These are phyloP conservation scores for Gopherus evgoodei DNA, from an alignment of 2,113 vertebrate genomes.

Conservation along the genomic window DNA sequence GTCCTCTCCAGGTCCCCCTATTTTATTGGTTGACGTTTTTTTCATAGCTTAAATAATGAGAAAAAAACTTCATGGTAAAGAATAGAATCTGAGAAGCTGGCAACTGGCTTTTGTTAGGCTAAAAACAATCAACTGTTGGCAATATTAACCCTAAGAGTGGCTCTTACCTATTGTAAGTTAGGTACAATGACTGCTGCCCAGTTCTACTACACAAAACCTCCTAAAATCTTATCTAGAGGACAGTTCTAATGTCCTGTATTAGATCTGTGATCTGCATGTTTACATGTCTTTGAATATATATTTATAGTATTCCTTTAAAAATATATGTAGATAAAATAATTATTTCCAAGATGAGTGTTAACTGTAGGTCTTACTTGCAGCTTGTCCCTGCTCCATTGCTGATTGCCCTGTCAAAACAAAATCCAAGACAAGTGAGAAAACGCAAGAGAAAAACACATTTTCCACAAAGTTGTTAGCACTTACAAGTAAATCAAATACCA, in stretches of 20 bases:
- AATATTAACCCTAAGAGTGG: accelerated
- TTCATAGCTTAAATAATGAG: accelerated
- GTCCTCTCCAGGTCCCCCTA: background rate
- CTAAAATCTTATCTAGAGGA: accelerated
- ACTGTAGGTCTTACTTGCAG: background rate
- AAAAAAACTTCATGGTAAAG: background rate
- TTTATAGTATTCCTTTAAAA: accelerated
- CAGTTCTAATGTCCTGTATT: background rate
- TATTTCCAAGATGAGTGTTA: too few relatives aligned
- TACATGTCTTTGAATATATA: background rate
- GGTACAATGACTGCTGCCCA: accelerated
- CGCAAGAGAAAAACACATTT: background rate
- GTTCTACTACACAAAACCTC: background rate
- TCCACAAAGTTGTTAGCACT: background rate
- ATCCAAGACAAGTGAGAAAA: background rate
- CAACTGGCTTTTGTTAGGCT: background rate
- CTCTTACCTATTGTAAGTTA: background rate
- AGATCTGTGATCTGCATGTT: accelerated
- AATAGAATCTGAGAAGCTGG: background rate
- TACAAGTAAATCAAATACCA: background rate
- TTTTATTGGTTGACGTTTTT: accelerated
- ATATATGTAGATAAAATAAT: background rate
- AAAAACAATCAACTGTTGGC: background rate
- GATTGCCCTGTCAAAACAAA: slow-evolving; percentile 11
- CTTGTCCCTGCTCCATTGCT: background rate